Evolutionary conservation across 2,888 invertebrate genomes (phyloP).

Genomic region (Cepaea hortensis): DNA sequence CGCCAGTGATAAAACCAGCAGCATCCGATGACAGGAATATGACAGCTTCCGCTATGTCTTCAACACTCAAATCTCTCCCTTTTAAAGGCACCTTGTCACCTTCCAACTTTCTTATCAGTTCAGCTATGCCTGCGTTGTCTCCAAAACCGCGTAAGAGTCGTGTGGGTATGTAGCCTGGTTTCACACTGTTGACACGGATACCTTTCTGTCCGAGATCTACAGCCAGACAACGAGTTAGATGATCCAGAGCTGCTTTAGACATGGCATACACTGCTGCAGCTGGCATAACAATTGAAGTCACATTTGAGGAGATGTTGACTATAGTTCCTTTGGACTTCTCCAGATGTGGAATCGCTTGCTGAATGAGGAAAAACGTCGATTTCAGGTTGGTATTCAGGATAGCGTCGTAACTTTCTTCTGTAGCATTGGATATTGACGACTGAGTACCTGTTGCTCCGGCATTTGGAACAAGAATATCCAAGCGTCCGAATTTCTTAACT

Average conservation of each 20-base stretch:
- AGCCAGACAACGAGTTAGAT: slow-evolving; percentile 35
- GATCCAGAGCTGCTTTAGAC: slow-evolving; percentile 36
- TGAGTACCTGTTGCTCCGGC: background rate
- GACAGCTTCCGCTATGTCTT: slow-evolving; percentile 20
- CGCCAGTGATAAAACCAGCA: slow-evolving; percentile 24
- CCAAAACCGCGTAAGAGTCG: background rate
- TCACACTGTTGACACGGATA: background rate
- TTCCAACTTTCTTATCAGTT: background rate
- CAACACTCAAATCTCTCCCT: background rate
- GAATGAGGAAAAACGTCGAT: slow-evolving; percentile 38
- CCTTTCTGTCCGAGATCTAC: background rate
- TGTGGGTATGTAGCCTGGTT: slow-evolving; percentile 20
- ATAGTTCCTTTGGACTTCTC: slow-evolving; percentile 41
- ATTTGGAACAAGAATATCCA: slow-evolving; percentile 41
- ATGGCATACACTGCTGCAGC: background rate
- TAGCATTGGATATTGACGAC: background rate
- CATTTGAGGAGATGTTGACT: slow-evolving; percentile 24
- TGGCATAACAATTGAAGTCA: background rate
- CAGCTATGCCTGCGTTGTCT: background rate
- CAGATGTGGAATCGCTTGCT: slow-evolving; percentile 40
- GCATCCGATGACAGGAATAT: slow-evolving; percentile 21
- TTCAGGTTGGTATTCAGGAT: slow-evolving; percentile 42
- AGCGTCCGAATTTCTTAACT: slow-evolving; percentile 32
- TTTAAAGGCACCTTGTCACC: background rate
- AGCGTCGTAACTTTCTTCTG: slow-evolving; percentile 32